Conservation (phyloP, 1,140 invertebrate species). For the Polyergus mexicanus region DNA sequence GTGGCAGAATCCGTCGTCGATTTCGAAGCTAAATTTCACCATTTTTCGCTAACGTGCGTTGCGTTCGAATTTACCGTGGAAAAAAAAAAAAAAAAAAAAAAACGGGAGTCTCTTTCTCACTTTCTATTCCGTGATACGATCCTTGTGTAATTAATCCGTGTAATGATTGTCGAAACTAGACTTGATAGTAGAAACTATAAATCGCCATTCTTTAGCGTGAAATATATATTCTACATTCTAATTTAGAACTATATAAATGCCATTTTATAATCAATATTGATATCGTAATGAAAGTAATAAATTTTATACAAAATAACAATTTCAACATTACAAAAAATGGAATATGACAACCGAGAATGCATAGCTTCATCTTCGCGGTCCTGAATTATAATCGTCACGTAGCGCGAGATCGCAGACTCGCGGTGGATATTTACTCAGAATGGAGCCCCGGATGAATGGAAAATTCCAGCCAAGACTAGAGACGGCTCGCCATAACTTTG, state of each 20-base stretch:
- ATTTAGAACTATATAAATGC: neutral
- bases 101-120: slow-evolving; percentile 26
- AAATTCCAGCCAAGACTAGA: slow-evolving; percentile 48
- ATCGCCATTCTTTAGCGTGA: neutral
- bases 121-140: slow-evolving; percentile 44
- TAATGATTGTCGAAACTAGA: neutral
- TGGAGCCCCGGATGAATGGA: slow-evolving; percentile 27
- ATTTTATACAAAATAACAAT: neutral
- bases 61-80: slow-evolving; percentile 36
- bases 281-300: neutral
- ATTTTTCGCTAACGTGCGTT: slow-evolving; percentile 38
- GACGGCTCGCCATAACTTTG: slow-evolving; percentile 49
- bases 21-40: slow-evolving; percentile 57
- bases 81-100: slow-evolving; percentile 10
- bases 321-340: neutral
- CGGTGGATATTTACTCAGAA: slow-evolving; percentile 25
- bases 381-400: slow-evolving; percentile 40
- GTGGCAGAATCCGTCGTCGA: slow-evolving; percentile 27
- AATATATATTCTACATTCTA: neutral
- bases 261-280: neutral
- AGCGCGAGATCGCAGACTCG: slow-evolving; percentile 5
- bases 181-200: neutral
- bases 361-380: neutral
- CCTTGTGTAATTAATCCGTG: neutral
- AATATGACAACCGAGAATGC: neutral